A percentile compares a stretch with the other conserved stretches of the same genome.
phyloP scores from a whole-genome alignment of 1,140 invertebrate species.

The Drosophila parabipectinata region DNA sequence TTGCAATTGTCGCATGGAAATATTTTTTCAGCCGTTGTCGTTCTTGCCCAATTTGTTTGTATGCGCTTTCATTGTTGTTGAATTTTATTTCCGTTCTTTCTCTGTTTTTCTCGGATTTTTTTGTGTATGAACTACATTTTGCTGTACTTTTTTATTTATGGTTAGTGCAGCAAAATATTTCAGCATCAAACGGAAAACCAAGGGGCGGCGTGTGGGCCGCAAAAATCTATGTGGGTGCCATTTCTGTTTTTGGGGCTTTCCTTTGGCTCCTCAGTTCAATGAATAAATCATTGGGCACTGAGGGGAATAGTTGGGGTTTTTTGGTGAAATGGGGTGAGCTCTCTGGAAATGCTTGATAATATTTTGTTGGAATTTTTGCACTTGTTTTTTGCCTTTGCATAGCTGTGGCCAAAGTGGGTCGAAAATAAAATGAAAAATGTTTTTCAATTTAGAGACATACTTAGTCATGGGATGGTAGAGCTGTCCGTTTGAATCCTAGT shows the following conservation, averaged over 20 bases:
- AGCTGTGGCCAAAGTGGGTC: constrained; percentile 14
- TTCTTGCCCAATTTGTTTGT: constrained; percentile 52
- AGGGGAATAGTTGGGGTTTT: constrained; percentile 30
- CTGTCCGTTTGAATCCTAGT: neutral
- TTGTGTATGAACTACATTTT: constrained; percentile 8
- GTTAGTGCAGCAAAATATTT: constrained; percentile 46
- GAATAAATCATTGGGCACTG: constrained; percentile 42
- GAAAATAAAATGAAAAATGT: constrained; percentile 13
- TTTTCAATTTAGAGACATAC: neutral
- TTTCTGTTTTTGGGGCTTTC: constrained; percentile 26
- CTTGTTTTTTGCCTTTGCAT: constrained; percentile 38
- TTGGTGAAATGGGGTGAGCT: constrained; percentile 9
- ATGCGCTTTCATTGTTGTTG: constrained; percentile 35
- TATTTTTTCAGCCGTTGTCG: constrained; percentile 43
- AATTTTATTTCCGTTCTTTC: constrained; percentile 30
- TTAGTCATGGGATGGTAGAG: neutral
- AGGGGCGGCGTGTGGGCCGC: constrained; percentile 10
- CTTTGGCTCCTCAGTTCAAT: constrained; percentile 31
- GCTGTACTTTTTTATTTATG: constrained; percentile 40
- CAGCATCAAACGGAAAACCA: constrained; percentile 32
- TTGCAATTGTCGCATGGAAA: constrained; percentile 54
- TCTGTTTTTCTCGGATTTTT: constrained; percentile 20
- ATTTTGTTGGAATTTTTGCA: constrained; percentile 36
- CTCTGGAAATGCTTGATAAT: constrained; percentile 48
- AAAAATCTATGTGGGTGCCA: constrained; percentile 43